Percentiles rank a stretch among this genome's conserved stretches.
phyloP scores from a whole-genome alignment of 2,797 vertebrate genomes.

The Leucoraja ocellata region DNA sequence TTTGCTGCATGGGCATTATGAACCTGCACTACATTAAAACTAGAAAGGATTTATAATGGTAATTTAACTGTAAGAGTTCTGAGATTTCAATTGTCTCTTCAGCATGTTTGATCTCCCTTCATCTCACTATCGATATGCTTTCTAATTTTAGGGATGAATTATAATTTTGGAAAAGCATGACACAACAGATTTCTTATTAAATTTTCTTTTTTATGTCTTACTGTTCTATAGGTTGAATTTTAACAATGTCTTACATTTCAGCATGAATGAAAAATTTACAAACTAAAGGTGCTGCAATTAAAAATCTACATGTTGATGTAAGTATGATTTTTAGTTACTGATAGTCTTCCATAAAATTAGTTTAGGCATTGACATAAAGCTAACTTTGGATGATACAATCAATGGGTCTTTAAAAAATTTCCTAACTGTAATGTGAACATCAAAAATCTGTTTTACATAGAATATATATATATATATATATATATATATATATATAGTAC shows the following conservation, averaged over 20 bases:
- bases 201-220: not conserved
- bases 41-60: conserved; percentile 12
- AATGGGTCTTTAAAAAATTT: not conserved
- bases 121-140: not conserved
- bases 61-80: not conserved
- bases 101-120: conserved; percentile 9
- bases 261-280: not conserved
- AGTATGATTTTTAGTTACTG: not conserved
- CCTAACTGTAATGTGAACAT: not conserved
- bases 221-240: not conserved
- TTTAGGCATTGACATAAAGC: too few relatives aligned
- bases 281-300: not conserved
- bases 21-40: not conserved
- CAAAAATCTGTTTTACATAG: not conserved
- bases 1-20: not conserved
- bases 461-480: too few relatives aligned
- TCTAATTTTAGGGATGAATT: not conserved
- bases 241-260: not conserved
- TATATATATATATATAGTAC: too few relatives aligned
- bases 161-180: conserved; percentile 4
- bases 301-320: not conserved
- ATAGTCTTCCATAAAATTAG: not conserved
- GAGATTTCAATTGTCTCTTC: not conserved
- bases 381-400: not conserved
- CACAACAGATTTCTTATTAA: not conserved